These are phyloP conservation scores for Drosophila parabipectinata DNA, from an alignment of 1,140 invertebrate species.

Conservation along the genomic window DNA sequence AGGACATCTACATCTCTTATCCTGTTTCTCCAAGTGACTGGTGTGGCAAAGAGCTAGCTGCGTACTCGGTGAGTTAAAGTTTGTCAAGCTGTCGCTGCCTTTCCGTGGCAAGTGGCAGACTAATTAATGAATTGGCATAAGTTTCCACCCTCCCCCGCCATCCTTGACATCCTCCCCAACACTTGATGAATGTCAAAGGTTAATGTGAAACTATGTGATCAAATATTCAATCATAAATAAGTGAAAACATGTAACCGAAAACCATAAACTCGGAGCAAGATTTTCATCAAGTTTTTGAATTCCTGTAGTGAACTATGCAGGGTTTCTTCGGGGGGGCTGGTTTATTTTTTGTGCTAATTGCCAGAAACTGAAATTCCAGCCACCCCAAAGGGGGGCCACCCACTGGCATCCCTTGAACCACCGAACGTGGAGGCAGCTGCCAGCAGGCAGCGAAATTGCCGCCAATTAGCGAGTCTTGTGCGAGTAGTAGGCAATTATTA, in stretches of 20 bases:
- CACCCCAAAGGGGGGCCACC: neutral
- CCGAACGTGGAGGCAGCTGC: slow-evolving; percentile 13
- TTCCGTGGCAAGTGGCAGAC: slow-evolving; percentile 66
- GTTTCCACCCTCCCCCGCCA: slow-evolving; percentile 39
- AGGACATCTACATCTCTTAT: too few relatives aligned
- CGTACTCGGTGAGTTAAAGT: slow-evolving; percentile 26
- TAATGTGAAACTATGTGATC: slow-evolving; percentile 19
- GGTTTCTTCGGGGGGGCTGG: neutral
- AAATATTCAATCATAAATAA: slow-evolving; percentile 13
- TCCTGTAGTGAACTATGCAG: neutral
- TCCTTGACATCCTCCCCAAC: neutral
- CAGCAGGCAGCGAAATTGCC: slow-evolving; percentile 20
- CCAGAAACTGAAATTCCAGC: slow-evolving; percentile 24
- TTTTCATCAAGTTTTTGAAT: slow-evolving; percentile 8
- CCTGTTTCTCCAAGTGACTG: neutral
- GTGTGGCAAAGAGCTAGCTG: neutral
- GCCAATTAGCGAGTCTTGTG: slow-evolving; percentile 47
- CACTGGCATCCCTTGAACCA: slow-evolving; percentile 6
- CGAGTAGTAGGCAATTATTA: slow-evolving; percentile 45
- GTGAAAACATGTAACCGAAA: neutral
- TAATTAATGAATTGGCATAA: slow-evolving; percentile 82
- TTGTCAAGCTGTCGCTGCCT: slow-evolving; percentile 59
- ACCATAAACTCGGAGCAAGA: neutral
- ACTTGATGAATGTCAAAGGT: slow-evolving; percentile 48
- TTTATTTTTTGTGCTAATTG: slow-evolving; percentile 21